These are phyloP conservation scores for Neelides folsomi DNA, from an alignment of 2,888 invertebrate species.

Conservation along the genomic window DNA sequence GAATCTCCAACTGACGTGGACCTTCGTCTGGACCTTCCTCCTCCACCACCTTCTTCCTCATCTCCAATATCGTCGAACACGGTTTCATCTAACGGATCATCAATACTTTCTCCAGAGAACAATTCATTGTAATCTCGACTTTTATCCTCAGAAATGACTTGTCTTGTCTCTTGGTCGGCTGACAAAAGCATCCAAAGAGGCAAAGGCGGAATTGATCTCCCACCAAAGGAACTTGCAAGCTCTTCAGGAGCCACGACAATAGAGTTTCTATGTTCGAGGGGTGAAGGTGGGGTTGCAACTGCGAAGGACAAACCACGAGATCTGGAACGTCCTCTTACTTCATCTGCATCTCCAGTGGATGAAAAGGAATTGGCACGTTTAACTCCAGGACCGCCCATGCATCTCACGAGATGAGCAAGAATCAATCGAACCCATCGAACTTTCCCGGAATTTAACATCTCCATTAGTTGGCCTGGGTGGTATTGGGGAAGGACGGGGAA, in stretches of 20 bases:
- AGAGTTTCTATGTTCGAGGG: constrained; percentile 60
- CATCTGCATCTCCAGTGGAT: constrained; percentile 46
- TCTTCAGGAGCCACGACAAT: constrained; percentile 70
- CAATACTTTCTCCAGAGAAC: constrained; percentile 59
- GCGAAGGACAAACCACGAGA: constrained; percentile 78
- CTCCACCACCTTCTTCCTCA: constrained; percentile 38
- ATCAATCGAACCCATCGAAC: constrained; percentile 97
- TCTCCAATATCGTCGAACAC: constrained; percentile 55
- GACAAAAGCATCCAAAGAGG: constrained; percentile 91
- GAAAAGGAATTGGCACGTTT: constrained; percentile 30
- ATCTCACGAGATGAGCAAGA: constrained; percentile 72
- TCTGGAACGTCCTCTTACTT: constrained; percentile 58
- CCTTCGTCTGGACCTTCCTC: constrained; percentile 42
- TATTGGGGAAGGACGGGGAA: constrained; percentile 97
- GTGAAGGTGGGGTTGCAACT: constrained; percentile 49
- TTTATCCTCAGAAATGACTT: constrained; percentile 26
- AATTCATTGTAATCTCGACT: constrained; percentile 72
- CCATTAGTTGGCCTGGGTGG: constrained; percentile 98
- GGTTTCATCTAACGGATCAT: constrained; percentile 55
- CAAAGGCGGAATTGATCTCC: constrained; percentile 93
- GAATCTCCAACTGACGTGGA: constrained; percentile 43
- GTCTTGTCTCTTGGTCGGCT: constrained; percentile 68
- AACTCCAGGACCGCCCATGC: constrained; percentile 26
- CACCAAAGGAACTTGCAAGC: constrained; percentile 55
- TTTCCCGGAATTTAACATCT: constrained; percentile 92